These are phyloP conservation scores for Coccyzus lansbergi DNA, from an alignment of 2,797 vertebrate species.

Conservation along the genomic window DNA sequence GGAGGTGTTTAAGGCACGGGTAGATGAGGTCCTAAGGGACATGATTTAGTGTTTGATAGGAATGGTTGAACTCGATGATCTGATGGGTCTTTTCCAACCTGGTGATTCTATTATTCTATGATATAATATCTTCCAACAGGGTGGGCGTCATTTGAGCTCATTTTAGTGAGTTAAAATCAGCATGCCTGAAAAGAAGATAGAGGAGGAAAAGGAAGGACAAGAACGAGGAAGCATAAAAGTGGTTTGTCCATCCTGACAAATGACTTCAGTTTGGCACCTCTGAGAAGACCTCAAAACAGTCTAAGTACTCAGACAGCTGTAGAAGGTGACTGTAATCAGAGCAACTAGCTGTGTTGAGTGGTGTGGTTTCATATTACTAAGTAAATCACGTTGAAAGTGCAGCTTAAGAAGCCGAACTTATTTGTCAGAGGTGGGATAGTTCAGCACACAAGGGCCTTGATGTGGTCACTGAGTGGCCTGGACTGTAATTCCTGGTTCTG, in stretches of 20 bases:
- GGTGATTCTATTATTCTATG: too few species aligned
- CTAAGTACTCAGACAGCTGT: neutral
- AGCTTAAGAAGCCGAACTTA: neutral
- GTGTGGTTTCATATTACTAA: neutral
- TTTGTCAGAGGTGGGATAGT: neutral
- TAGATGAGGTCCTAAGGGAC: too few species aligned
- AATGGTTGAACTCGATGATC: too few species aligned
- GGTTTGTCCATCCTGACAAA: neutral
- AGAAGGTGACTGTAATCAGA: conserved; percentile 51
- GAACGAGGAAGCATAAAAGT: neutral
- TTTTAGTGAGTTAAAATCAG: conserved; percentile 75
- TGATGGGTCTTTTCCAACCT: too few species aligned
- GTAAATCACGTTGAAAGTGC: conserved; percentile 39
- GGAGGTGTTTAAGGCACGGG: too few species aligned
- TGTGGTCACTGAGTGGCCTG: neutral
- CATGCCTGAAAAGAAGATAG: conserved; percentile 16
- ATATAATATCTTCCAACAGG: conserved; percentile 70
- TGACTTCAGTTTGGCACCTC: neutral
- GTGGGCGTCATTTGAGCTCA: conserved; percentile 81
- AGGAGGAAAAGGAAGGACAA: neutral
- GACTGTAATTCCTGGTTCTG: neutral
- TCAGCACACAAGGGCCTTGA: neutral
- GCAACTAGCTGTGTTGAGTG: neutral
- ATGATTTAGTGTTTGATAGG: too few species aligned
- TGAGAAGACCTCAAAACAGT: neutral